Evolutionary conservation across 2,888 invertebrate genomes (phyloP).

Genomic region (Meloe dianella): DNA sequence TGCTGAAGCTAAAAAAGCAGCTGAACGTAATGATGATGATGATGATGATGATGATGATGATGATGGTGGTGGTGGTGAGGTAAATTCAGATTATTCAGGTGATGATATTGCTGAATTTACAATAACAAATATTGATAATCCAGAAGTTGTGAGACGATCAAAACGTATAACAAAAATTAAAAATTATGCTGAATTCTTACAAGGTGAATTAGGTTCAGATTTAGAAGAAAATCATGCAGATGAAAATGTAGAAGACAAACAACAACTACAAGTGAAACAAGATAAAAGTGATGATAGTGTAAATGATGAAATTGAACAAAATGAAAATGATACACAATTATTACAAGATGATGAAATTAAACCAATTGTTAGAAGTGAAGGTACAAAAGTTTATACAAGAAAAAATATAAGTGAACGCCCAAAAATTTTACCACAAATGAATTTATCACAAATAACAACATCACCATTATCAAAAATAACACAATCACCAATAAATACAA

Average conservation of each 20-base stretch:
- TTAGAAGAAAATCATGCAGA: slow-evolving; percentile 43
- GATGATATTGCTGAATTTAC: slow-evolving; percentile 47
- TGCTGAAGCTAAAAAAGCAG: slow-evolving; percentile 45
- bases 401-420: slow-evolving; percentile 32
- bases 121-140: slow-evolving; percentile 49
- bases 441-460: slow-evolving; percentile 28
- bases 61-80: slow-evolving; percentile 24
- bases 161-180: slow-evolving; percentile 63
- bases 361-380: slow-evolving; percentile 57
- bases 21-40: slow-evolving; percentile 16
- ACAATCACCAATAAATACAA: slow-evolving; percentile 34
- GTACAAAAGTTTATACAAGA: slow-evolving; percentile 54
- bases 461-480: slow-evolving; percentile 42
- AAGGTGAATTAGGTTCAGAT: slow-evolving; percentile 56
- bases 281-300: slow-evolving; percentile 5
- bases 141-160: slow-evolving; percentile 60
- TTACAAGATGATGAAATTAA: slow-evolving; percentile 48
- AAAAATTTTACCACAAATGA: slow-evolving; percentile 29
- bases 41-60: slow-evolving; percentile 27
- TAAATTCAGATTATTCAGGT: slow-evolving; percentile 30
- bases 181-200: slow-evolving; percentile 66
- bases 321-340: slow-evolving; percentile 33
- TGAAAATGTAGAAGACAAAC: slow-evolving; percentile 27
- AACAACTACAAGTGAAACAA: slow-evolving; percentile 30
- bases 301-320: slow-evolving; percentile 50